Evolutionary conservation across 2,797 vertebrate genomes (phyloP).

Genomic region (Oophaga sylvatica): DNA sequence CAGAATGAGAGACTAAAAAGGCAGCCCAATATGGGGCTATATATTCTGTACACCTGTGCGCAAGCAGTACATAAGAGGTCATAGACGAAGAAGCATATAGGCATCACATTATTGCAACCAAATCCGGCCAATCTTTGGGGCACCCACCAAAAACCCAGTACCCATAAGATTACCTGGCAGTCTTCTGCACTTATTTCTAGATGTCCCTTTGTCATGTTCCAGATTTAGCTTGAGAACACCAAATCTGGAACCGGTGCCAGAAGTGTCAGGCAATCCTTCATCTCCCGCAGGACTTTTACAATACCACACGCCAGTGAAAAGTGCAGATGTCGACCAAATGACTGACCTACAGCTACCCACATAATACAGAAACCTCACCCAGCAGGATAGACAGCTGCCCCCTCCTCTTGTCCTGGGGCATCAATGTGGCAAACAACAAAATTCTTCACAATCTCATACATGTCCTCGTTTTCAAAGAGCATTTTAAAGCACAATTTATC

Average conservation of each 20-base stretch:
- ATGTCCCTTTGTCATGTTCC: no score
- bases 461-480: constrained; percentile 88
- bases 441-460: constrained; percentile 93
- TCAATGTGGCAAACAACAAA: constrained; percentile 89
- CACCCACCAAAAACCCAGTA: not conserved
- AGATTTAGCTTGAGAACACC: no score
- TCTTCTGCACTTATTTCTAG: no score
- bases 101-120: not conserved
- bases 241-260: not conserved
- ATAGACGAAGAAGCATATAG: not conserved
- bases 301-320: not conserved
- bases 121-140: not conserved
- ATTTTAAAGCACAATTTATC: constrained; percentile 89
- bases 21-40: not conserved
- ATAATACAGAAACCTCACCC: constrained; percentile 71
- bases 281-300: not conserved
- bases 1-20: not conserved
- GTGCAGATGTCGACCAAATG: not conserved
- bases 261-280: not conserved
- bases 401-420: constrained; percentile 88
- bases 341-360: not conserved
- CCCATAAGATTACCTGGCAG: not conserved
- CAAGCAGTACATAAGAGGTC: not conserved
- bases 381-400: constrained; percentile 79
- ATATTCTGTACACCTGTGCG: not conserved